phyloP scores from a whole-genome alignment of 2,888 invertebrate genomes.

The Caenorhabditis japonica region DNA sequence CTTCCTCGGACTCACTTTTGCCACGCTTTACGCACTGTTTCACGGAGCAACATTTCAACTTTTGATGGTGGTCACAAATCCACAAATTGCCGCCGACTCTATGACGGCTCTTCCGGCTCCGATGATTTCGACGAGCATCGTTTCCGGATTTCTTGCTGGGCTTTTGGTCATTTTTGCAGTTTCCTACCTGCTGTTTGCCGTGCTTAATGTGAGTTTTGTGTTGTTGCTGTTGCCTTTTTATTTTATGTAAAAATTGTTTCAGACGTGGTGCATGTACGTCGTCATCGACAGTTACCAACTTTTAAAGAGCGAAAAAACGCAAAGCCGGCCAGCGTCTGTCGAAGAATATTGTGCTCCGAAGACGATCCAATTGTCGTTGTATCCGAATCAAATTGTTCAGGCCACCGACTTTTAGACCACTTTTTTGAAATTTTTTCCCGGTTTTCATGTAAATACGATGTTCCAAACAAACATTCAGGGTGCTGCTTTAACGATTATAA shows the following conservation, averaged over 20 bases:
- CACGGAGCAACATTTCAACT: conserved; percentile 42
- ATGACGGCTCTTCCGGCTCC: conserved; percentile 40
- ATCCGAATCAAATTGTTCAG: conserved; percentile 43
- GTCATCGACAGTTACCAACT: conserved; percentile 48
- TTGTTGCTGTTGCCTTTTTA: background rate
- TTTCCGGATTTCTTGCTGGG: conserved; percentile 34
- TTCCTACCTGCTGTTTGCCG: conserved; percentile 25
- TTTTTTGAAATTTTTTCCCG: conserved; percentile 6
- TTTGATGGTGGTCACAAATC: conserved; percentile 33
- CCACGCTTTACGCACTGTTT: conserved; percentile 46
- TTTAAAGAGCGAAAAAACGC: conserved; percentile 13
- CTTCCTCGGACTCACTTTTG: conserved; percentile 31
- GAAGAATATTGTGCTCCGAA: conserved; percentile 47
- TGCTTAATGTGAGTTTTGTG: conserved; percentile 37
- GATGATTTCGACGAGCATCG: conserved; percentile 29
- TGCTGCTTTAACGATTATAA: conserved; percentile 26
- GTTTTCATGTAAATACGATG: conserved; percentile 26
- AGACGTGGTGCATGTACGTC: conserved; percentile 51
- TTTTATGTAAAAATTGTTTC: conserved; percentile 13
- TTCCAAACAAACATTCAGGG: conserved; percentile 8
- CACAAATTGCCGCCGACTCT: conserved; percentile 29
- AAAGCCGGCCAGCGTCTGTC: conserved; percentile 12
- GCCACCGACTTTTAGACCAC: conserved; percentile 47
- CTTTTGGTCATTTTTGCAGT: conserved; percentile 34
- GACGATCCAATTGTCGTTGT: conserved; percentile 41